Percentiles rank a stretch among this genome's conserved stretches.
These are phyloP conservation scores for Paramacrobiotus metropolitanus DNA, from an alignment of 1,140 invertebrate genomes.

Conservation along the genomic window DNA sequence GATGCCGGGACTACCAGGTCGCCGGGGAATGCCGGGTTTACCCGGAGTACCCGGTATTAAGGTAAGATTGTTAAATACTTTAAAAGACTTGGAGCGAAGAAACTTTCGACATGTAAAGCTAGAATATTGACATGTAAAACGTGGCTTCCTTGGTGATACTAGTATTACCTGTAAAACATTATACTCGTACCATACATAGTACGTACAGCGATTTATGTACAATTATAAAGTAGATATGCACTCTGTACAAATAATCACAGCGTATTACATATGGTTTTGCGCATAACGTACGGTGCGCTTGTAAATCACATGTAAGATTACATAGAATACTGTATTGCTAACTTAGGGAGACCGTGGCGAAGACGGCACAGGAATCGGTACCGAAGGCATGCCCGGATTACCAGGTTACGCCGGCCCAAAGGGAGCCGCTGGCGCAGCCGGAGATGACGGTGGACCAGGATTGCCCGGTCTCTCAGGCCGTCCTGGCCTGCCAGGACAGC, in stretches of 20 bases:
- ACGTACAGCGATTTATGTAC: too few species aligned
- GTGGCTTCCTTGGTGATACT: too few species aligned
- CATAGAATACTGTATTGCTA: not conserved
- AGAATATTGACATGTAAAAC: too few species aligned
- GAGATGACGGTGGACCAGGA: not conserved
- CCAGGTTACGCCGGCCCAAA: not conserved
- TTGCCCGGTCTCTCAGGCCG: not conserved
- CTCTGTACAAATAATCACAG: too few species aligned
- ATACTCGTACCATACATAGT: too few species aligned
- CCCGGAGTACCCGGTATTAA: not conserved
- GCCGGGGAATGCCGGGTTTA: not conserved
- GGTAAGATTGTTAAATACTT: too few species aligned
- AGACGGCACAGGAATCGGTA: not conserved
- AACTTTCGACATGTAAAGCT: too few species aligned
- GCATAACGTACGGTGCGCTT: not conserved
- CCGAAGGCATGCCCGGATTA: not conserved
- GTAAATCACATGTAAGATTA: not conserved
- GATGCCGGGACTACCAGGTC: conserved; percentile 5
- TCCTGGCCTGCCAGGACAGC: not conserved
- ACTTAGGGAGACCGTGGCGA: not conserved
- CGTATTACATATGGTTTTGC: too few species aligned
- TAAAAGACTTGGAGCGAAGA: too few species aligned
- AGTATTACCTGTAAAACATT: too few species aligned
- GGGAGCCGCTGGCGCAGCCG: not conserved
- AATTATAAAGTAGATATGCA: too few species aligned